Base-by-base conservation (phyloP, 2,113 vertebrate species). In the Cynopterus brachyotis region DNA sequence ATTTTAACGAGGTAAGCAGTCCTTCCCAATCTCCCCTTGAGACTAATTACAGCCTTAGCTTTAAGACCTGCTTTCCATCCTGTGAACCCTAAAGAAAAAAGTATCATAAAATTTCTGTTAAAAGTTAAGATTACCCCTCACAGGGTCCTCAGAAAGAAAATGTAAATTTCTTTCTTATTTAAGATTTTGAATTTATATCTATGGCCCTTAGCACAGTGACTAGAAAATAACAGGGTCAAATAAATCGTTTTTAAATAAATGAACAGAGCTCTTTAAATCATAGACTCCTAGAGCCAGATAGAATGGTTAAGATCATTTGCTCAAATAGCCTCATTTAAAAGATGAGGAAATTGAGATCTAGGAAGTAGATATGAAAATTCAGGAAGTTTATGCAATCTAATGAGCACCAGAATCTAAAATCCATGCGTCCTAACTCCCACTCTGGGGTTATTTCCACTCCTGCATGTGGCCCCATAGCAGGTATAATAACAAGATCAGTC, bases 1-100 rank as follows among this genome's bases (percentile, higher is more conserved):
- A 42, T 96, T 97, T 96, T 40, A 62, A 96, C 67, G 81, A 26
- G 20, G 40, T 67, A 97, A 89, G 81, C 28, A 88, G 89, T 95
- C 8, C 40, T 26, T 94, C 60, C 42, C 60, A 42, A 15, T 12
- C 22, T 42, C 57, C 86, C 64, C 42, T 40, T 4, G 45, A 92
- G 62, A 73, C 72, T 75, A 89, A 95, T 94, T 94, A 94, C 19
- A 30, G 35, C 37, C 32, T 79, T 26, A 92, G 30, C 19, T 32
- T 60, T 69, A 92, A 96, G 57, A 84, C 32, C 16, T 9, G 32
- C 17, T 69, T 26, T 11, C 19, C 35, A 37, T 67, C 6, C 42
- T 81, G 24, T 28, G 17, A 73, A 55, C 32, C 37, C 69, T 83
- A 76, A 57, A 9, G 32, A 28, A 66, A 85, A 84, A 76, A 37